Percentiles rank a stretch among this genome's conserved stretches.
Conservation (phyloP, 2,888 invertebrate genomes). For the Luffia ferchaultella region DNA sequence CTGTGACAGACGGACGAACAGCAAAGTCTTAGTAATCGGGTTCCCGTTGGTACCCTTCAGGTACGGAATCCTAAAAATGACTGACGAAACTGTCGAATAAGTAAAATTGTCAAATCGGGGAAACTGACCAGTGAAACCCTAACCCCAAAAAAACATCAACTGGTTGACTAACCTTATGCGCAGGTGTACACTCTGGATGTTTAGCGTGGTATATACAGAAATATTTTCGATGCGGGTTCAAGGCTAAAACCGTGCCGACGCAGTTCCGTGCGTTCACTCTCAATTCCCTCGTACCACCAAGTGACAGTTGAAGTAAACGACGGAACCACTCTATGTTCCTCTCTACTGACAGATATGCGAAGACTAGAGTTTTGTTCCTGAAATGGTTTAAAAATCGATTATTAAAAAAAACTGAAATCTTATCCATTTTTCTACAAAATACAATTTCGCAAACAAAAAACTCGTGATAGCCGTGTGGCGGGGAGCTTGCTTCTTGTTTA, state of each 20-base stretch:
- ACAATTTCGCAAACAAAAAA: too few relatives aligned
- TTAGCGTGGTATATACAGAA: slow-evolving; percentile 99
- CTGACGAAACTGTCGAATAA: too few relatives aligned
- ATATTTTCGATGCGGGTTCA: slow-evolving; percentile 97
- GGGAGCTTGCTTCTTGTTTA: too few relatives aligned
- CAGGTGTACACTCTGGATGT: slow-evolving; percentile 81
- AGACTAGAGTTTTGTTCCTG: slow-evolving; percentile 95
- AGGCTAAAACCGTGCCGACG: slow-evolving; percentile 92
- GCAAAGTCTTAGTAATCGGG: too few relatives aligned
- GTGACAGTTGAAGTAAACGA: slow-evolving; percentile 84
- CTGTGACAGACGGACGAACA: too few relatives aligned
- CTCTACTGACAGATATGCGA: slow-evolving; percentile 92
- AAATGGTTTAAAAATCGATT: slow-evolving; percentile 17
- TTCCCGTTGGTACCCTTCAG: too few relatives aligned
- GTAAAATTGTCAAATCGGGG: too few relatives aligned
- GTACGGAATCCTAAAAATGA: too few relatives aligned
- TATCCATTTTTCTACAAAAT: too few relatives aligned
- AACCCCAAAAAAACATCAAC: too few relatives aligned
- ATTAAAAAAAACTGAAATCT: neutral
- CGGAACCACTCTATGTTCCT: slow-evolving; percentile 94
- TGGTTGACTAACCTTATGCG: slow-evolving; percentile 78
- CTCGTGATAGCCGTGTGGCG: too few relatives aligned
- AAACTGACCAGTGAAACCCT: too few relatives aligned
- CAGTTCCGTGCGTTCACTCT: slow-evolving; percentile 96
- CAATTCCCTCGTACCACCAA: slow-evolving; percentile 82